Conservation (phyloP, 2,888 invertebrate species). For the Thereva nobilitata region DNA sequence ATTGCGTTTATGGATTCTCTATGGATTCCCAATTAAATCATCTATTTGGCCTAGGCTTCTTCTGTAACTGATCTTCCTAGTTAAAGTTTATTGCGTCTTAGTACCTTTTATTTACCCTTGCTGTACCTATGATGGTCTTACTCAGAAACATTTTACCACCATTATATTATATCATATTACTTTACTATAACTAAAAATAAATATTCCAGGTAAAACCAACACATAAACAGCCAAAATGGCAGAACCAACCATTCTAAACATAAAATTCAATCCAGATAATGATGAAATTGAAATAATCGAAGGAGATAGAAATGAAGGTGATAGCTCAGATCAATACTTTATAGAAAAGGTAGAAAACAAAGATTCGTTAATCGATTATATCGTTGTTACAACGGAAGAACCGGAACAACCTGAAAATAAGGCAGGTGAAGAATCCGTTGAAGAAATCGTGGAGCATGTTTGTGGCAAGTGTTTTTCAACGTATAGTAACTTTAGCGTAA, state of each 20-base stretch:
- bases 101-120: too few relatives aligned
- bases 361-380: slow-evolving; percentile 4
- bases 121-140: too few relatives aligned
- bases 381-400: slow-evolving; percentile 19
- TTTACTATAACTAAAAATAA: too few relatives aligned
- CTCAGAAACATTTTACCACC: too few relatives aligned
- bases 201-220: neutral
- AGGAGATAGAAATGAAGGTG: neutral
- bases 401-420: slow-evolving; percentile 2
- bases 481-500: slow-evolving; percentile 51
- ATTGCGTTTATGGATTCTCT: too few relatives aligned
- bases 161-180: too few relatives aligned
- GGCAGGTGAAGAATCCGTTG: slow-evolving; percentile 44
- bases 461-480: slow-evolving; percentile 56
- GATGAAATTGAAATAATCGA: slow-evolving; percentile 35
- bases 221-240: neutral
- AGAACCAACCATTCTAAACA: slow-evolving; percentile 15
- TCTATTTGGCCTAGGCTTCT: too few relatives aligned
- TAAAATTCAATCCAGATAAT: slow-evolving; percentile 29
- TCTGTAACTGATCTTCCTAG: too few relatives aligned
- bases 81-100: too few relatives aligned
- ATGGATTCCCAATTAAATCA: too few relatives aligned
- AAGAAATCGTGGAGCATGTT: slow-evolving; percentile 56
- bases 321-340: neutral
- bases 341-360: slow-evolving; percentile 20